phyloP scores from a whole-genome alignment of 2,113 vertebrate genomes.

The Propithecus coquereli region DNA sequence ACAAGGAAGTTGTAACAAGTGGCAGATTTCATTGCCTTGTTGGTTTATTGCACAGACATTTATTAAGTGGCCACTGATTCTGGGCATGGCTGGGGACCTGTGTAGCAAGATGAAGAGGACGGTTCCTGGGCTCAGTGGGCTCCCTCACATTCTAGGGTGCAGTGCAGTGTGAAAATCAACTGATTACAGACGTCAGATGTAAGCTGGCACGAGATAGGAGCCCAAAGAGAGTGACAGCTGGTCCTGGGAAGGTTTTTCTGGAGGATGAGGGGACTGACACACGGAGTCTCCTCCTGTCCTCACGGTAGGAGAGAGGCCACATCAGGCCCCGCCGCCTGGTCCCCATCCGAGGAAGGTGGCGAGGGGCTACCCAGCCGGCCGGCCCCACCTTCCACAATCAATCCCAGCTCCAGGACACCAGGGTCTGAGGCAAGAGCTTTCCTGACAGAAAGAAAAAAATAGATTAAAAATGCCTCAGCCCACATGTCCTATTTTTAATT shows the following conservation, averaged over 20 bases:
- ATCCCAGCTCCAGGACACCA: not conserved
- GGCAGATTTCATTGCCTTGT: not conserved
- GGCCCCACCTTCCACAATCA: not conserved
- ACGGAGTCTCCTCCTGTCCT: not conserved
- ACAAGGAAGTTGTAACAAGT: not conserved
- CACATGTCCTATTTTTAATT: conserved; percentile 55
- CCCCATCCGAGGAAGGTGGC: not conserved
- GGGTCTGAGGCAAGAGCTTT: not conserved
- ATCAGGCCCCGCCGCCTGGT: not conserved
- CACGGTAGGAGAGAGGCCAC: not conserved
- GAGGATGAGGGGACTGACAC: not conserved
- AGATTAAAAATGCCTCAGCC: not conserved
- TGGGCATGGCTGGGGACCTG: not conserved
- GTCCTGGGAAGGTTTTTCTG: not conserved
- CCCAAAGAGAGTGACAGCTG: too few species aligned
- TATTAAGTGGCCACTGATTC: not conserved
- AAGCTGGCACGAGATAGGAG: not conserved
- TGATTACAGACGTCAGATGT: not conserved
- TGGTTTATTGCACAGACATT: not conserved
- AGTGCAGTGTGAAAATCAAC: not conserved
- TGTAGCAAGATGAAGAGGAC: not conserved
- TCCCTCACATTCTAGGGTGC: not conserved
- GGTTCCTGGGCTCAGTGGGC: not conserved
- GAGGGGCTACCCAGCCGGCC: too few species aligned
- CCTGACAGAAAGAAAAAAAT: conserved; percentile 14